phyloP scores from a whole-genome alignment of 2,888 invertebrate species.

The Eilema griseolum region DNA sequence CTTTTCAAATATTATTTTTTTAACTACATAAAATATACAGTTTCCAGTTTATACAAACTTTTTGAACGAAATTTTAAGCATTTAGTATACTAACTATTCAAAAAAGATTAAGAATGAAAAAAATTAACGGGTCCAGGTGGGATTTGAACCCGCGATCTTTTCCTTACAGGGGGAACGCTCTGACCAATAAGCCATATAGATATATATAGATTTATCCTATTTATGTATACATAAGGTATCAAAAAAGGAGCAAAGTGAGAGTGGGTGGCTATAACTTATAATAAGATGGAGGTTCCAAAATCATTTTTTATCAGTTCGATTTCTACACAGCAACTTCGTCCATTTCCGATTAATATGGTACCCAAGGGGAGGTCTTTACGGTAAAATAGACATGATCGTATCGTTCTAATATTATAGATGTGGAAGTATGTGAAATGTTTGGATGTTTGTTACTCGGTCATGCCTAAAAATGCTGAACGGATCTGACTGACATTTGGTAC shows the following conservation, averaged over 20 bases:
- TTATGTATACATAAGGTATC: background rate
- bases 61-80: too few species aligned
- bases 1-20: background rate
- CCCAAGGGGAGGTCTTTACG: background rate
- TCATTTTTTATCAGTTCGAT: conserved; percentile 4
- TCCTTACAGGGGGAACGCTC: too few species aligned
- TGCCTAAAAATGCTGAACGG: background rate
- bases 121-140: too few species aligned
- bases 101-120: too few species aligned
- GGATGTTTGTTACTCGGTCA: background rate
- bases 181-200: too few species aligned
- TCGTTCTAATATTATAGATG: background rate
- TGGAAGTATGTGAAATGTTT: background rate
- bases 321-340: conserved; percentile 1
- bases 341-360: background rate
- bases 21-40: too few species aligned
- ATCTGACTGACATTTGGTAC: background rate
- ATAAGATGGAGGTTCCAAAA: conserved; percentile 1
- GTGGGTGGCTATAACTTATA: conserved; percentile 1
- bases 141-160: too few species aligned
- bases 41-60: too few species aligned
- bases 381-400: background rate
- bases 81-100: too few species aligned
- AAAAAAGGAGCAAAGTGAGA: background rate
- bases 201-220: too few species aligned